These are phyloP conservation scores for Paratilapia polleni DNA, from an alignment of 2,113 vertebrate genomes.

Conservation along the genomic window DNA sequence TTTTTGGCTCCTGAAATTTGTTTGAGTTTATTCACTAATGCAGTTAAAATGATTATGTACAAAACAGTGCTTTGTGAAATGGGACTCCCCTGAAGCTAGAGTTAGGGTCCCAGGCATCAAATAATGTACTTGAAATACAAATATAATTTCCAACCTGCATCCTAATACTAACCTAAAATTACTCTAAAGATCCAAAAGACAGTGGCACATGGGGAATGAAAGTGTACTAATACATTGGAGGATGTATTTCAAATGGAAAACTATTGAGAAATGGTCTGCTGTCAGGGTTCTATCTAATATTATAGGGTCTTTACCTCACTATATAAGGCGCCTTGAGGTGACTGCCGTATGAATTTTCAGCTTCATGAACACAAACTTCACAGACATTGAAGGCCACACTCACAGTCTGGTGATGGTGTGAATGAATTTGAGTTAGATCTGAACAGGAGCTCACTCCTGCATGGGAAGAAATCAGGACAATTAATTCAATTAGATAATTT, in stretches of 20 bases:
- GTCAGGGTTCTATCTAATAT: not conserved
- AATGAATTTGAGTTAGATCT: not conserved
- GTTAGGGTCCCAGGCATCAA: no score
- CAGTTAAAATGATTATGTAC: not conserved
- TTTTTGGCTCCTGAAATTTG: not conserved
- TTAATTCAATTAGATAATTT: not conserved
- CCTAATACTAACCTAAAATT: no score
- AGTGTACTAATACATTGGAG: not conserved
- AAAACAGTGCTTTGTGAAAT: not conserved
- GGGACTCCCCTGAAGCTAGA: no score
- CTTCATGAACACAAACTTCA: not conserved
- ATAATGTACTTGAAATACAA: no score
- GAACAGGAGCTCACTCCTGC: not conserved
- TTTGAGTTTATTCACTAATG: not conserved
- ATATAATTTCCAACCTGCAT: no score
- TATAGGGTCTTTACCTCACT: not conserved
- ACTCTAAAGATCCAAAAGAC: no score
- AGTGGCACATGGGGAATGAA: not conserved
- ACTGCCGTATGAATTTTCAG: not conserved
- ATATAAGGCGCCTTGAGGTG: not conserved
- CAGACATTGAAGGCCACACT: not conserved
- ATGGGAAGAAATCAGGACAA: not conserved
- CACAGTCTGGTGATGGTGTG: not conserved
- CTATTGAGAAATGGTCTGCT: not conserved
- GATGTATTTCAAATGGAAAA: not conserved